Percentiles rank a stretch among this genome's conserved stretches.
These are phyloP conservation scores for Geothlypis trichas DNA, from an alignment of 2,113 vertebrate genomes.

Conservation along the genomic window DNA sequence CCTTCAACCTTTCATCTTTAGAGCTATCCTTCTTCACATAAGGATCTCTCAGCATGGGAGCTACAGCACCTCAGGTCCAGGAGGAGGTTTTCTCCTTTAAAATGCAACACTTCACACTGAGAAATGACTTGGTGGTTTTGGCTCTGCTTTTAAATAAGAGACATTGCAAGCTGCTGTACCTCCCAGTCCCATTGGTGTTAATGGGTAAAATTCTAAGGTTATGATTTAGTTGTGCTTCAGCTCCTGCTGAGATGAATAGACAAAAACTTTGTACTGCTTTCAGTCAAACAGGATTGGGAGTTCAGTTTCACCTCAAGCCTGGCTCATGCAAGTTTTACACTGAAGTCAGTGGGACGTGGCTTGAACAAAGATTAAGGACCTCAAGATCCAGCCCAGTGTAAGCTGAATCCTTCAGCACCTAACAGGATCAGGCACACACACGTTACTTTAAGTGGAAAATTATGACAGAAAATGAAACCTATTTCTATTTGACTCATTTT, in stretches of 20 bases:
- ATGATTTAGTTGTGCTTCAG: neutral
- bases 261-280: neutral
- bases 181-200: neutral
- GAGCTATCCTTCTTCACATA: neutral
- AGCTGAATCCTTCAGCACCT: neutral
- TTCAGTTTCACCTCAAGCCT: neutral
- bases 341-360: neutral
- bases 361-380: neutral
- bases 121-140: neutral
- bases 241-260: neutral
- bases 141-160: neutral
- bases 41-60: neutral
- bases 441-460: neutral
- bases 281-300: neutral
- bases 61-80: neutral
- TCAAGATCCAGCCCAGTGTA: neutral
- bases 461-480: neutral
- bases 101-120: neutral
- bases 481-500: neutral
- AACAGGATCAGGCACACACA: neutral
- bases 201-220: neutral
- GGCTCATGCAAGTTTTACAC: neutral
- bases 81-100: neutral
- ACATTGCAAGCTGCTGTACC: neutral
- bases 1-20: conserved; percentile 16